These are phyloP conservation scores for Pangasius larnaudii DNA, from an alignment of 2,797 vertebrate species.

Conservation along the genomic window DNA sequence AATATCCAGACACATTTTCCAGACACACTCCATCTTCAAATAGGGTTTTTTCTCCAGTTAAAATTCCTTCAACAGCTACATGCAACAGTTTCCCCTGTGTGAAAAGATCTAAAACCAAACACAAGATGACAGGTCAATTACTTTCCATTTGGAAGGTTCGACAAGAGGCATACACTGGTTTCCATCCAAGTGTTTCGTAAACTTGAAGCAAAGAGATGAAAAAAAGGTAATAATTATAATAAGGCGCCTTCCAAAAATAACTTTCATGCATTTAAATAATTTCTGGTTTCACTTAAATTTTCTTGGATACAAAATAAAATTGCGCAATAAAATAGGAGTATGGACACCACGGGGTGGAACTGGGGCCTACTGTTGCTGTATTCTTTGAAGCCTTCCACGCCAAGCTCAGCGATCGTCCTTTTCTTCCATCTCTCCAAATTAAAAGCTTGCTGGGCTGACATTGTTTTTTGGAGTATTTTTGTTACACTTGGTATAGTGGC, in stretches of 20 bases:
- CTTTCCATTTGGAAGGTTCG: neutral
- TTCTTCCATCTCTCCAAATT: slow-evolving; percentile 90
- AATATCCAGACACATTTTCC: slow-evolving; percentile 76
- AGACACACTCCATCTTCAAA: slow-evolving; percentile 50
- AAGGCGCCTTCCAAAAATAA: too few relatives aligned
- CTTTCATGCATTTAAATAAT: neutral
- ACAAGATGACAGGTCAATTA: neutral
- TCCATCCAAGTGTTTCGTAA: neutral
- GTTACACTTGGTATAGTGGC: slow-evolving; percentile 84
- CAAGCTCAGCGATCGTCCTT: slow-evolving; percentile 86
- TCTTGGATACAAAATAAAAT: neutral
- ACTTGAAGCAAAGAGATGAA: neutral
- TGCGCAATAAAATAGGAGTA: neutral
- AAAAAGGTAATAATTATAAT: neutral
- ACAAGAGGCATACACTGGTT: neutral
- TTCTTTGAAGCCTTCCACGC: slow-evolving; percentile 88
- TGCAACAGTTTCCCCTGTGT: slow-evolving; percentile 88
- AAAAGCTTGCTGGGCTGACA: slow-evolving; percentile 84
- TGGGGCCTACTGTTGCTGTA: slow-evolving; percentile 84
- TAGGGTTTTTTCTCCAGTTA: slow-evolving; percentile 66
- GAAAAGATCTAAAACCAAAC: slow-evolving; percentile 76
- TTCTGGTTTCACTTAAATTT: neutral
- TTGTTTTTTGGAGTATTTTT: slow-evolving; percentile 87
- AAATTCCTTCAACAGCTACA: slow-evolving; percentile 78
- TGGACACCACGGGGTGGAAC: neutral